Evolutionary conservation across 2,113 vertebrate genomes (phyloP).

Genomic region (Anoplopoma fimbria): DNA sequence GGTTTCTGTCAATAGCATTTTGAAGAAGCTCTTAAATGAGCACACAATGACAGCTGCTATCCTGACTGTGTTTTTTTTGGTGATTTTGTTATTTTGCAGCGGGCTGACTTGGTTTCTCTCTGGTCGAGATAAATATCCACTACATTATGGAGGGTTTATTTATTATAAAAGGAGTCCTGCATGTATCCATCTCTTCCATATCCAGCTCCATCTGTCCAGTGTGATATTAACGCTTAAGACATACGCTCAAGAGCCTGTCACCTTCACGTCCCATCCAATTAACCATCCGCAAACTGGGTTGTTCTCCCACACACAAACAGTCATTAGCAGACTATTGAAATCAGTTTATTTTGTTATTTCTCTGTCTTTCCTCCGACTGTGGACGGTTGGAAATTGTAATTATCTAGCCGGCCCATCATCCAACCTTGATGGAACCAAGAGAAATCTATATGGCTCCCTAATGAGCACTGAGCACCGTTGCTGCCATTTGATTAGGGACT

Average conservation of each 20-base stretch:
- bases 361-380: not conserved
- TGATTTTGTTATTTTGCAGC: conserved; percentile 20
- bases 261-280: conserved; percentile 41
- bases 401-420: conserved; percentile 54
- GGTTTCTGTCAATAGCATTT: not conserved
- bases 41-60: conserved; percentile 29
- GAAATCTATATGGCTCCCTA: conserved; percentile 71
- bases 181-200: not conserved
- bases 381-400: conserved; percentile 55
- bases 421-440: conserved; percentile 57
- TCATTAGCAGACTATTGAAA: conserved; percentile 39
- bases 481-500: conserved; percentile 75
- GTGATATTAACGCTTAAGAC: conserved; percentile 8
- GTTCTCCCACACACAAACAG: conserved; percentile 33
- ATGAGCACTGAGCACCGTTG: conserved; percentile 67
- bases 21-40: conserved; percentile 21
- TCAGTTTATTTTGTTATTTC: conserved; percentile 46
- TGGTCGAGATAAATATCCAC: conserved; percentile 28
- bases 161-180: not conserved
- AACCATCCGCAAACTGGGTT: conserved; percentile 32
- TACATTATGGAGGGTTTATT: conserved; percentile 13
- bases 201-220: not conserved
- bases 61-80: not conserved
- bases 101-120: not conserved
- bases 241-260: conserved; percentile 22